Conservation (phyloP, 2,113 vertebrate species). For the Amblyornis subalaris region DNA sequence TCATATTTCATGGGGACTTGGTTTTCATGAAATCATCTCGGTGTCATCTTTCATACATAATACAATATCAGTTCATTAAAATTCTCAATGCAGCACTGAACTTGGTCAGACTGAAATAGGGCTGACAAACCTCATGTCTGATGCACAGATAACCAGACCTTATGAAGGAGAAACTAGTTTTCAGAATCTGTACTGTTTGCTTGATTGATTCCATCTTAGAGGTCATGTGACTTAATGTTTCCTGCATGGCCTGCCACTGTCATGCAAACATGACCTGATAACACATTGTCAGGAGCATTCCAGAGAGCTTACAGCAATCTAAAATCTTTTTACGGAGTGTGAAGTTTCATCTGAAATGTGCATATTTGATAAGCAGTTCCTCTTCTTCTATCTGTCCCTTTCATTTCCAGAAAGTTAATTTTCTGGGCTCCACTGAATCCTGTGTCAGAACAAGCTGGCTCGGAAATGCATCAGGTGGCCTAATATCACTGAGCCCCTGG, state of each 20-base stretch:
- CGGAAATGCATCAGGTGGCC: slow-evolving; percentile 39
- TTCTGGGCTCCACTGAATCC: slow-evolving; percentile 59
- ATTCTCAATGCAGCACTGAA: slow-evolving; percentile 66
- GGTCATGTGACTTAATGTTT: slow-evolving; percentile 80
- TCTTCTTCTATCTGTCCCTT: slow-evolving; percentile 69
- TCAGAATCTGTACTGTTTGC: slow-evolving; percentile 74
- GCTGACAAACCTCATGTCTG: slow-evolving; percentile 74
- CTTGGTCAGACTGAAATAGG: slow-evolving; percentile 70
- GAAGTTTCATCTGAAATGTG: slow-evolving; percentile 80
- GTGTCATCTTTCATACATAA: slow-evolving; percentile 75
- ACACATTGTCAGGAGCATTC: slow-evolving; percentile 77
- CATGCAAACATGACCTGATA: slow-evolving; percentile 83
- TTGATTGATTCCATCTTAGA: slow-evolving; percentile 79
- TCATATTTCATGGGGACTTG: slow-evolving; percentile 70
- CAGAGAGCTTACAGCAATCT: slow-evolving; percentile 80
- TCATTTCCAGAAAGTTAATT: slow-evolving; percentile 77
- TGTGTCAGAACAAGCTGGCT: slow-evolving; percentile 5
- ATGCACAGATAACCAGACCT: slow-evolving; percentile 73
- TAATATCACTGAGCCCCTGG: background rate
- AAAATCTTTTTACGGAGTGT: slow-evolving; percentile 78
- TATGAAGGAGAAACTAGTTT: slow-evolving; percentile 82
- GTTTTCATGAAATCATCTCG: slow-evolving; percentile 69
- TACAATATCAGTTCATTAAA: slow-evolving; percentile 74
- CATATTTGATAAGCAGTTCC: slow-evolving; percentile 78
- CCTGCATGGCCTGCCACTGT: slow-evolving; percentile 76